phyloP scores from a whole-genome alignment of 2,888 invertebrate species.

The Drosophila maculinotata region DNA sequence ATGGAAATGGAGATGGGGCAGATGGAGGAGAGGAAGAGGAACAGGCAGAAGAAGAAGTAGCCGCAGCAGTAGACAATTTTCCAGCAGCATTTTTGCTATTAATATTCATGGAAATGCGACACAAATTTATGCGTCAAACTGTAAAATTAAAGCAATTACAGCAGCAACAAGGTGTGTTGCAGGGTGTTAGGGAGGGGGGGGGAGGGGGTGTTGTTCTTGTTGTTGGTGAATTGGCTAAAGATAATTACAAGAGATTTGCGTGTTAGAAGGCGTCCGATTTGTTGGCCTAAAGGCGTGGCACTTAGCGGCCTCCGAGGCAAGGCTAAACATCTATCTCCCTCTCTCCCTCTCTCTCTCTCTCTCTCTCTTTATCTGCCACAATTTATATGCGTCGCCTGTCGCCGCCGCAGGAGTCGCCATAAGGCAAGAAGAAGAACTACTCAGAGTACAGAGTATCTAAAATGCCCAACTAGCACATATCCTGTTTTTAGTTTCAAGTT shows the following conservation, averaged over 20 bases:
- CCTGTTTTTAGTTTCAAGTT: neutral
- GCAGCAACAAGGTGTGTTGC: constrained; percentile 6
- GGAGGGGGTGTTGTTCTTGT: too few species aligned
- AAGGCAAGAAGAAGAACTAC: neutral
- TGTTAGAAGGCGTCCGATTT: constrained; percentile 35
- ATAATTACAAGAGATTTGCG: constrained; percentile 62
- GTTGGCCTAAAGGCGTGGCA: constrained; percentile 22
- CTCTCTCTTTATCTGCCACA: neutral
- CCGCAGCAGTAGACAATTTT: constrained; percentile 31
- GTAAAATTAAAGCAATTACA: constrained; percentile 67
- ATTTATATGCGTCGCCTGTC: constrained; percentile 42
- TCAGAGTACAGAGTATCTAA: neutral
- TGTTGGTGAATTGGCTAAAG: constrained; percentile 22
- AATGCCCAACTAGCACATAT: neutral
- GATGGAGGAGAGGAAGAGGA: neutral
- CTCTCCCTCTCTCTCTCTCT: neutral
- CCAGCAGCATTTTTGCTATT: constrained; percentile 45
- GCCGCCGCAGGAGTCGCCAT: constrained; percentile 32
- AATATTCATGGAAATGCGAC: constrained; percentile 61
- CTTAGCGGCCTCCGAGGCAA: constrained; percentile 17
- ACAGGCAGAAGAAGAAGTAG: too few species aligned
- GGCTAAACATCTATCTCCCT: neutral
- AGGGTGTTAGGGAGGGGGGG: neutral
- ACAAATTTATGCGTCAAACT: constrained; percentile 63
- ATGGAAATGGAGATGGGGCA: neutral